Base-by-base conservation (phyloP, 2,113 vertebrate genomes). In the Myrmophylax atrothorax region DNA sequence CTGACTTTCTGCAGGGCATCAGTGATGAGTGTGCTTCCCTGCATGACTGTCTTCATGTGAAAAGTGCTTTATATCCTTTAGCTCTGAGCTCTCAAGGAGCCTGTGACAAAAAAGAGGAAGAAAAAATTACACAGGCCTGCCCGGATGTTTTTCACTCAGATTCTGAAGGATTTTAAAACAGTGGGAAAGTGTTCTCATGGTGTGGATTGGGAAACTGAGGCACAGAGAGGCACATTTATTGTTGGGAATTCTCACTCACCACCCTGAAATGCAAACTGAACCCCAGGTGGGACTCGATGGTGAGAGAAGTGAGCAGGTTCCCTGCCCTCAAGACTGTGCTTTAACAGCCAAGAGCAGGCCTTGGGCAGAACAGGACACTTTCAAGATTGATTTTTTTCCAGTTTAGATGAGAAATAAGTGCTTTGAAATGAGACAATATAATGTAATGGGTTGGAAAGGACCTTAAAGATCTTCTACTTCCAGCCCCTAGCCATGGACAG, bases 171-270 rank as follows among this genome's bases (percentile, higher is more conserved):
- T 47, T 78, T 79, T 22, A 7, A 63, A 91, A 3, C 9, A 52
- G 15, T 22, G 15, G 81, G 60, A 26, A 80, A 70, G 4, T 66
- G 2, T 37, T 46, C n/a, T 9, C 0, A 1, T 24, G 26, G 8
- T 35, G 4, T 44, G n/a, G 28, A 3, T 1, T 12, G 69, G 89
- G 84, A 96, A 97, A 96, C 91, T 79, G 93, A 97, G 93, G 90
- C 90, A 94, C 0, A 0, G 44, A 55, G 64, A n/a, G 6, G 23
- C 15, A 53, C 60, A 0, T 74, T 77, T 79, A 13, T 33, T 38
- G 52, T 9, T 70, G 31, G 69, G 31, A 49, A 53, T 87, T 73
- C 10, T 83, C 17, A 9, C 28, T n/a, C 16, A 17, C 2, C 2
- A 1, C 33, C 25, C 8, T 6, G 37, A 88, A 70, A 86, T 9